These are phyloP conservation scores for Psix sp. DNA, from an alignment of 1,140 invertebrate genomes.

Conservation along the genomic window DNA sequence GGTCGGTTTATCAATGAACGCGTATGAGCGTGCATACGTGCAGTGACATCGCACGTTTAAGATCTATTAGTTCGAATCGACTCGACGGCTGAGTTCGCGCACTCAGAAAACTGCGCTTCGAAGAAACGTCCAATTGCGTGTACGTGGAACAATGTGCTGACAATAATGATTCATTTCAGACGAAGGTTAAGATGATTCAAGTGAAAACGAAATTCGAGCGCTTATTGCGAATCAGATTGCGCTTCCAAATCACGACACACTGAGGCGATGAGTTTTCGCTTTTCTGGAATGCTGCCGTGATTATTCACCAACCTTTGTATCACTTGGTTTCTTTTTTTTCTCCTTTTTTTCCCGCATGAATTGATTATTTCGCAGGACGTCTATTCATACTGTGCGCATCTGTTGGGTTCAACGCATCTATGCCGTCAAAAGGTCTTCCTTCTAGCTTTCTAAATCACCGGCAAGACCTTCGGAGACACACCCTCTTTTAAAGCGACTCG, in stretches of 20 bases:
- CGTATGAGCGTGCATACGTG: slow-evolving; percentile 35
- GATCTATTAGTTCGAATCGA: slow-evolving; percentile 34
- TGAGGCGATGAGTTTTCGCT: no score
- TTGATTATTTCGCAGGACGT: no score
- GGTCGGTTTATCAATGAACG: slow-evolving; percentile 64
- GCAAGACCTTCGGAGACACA: slow-evolving; percentile 42
- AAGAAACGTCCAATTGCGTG: neutral
- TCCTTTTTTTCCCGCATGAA: no score
- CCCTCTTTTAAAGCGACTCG: slow-evolving; percentile 39
- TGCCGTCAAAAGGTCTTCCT: slow-evolving; percentile 43
- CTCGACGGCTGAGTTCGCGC: slow-evolving; percentile 14
- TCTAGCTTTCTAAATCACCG: slow-evolving; percentile 40
- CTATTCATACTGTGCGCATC: no score
- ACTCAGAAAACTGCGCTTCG: slow-evolving; percentile 5
- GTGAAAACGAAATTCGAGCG: neutral
- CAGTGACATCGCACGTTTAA: slow-evolving; percentile 63
- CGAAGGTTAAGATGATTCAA: neutral
- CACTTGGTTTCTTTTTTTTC: no score
- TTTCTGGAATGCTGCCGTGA: no score
- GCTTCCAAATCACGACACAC: no score
- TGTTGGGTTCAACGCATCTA: slow-evolving; percentile 32
- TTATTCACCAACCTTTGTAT: no score
- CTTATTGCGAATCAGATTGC: neutral
- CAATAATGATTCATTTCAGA: slow-evolving; percentile 6
- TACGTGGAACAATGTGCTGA: slow-evolving; percentile 8